Evolutionary conservation across 1,140 invertebrate species (phyloP), one percentile per base, ranked within the genome.

Genomic region (Arctopsyche grandis): DNA sequence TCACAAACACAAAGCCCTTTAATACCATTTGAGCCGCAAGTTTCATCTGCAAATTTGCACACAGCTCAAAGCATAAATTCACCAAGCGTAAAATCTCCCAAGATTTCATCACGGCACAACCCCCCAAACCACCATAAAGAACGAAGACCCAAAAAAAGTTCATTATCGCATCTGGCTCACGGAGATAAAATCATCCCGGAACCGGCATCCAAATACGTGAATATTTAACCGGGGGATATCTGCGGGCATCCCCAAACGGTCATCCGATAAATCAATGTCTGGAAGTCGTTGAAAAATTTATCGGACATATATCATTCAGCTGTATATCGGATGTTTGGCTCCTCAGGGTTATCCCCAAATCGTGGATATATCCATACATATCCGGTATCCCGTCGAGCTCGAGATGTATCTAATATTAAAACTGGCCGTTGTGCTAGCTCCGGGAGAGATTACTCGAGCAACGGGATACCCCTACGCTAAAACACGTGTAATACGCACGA

Each of bases 261-360:
- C 10, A 52, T 46, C 70, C 58, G 16, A 78, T 80, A 74, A 78
- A 80, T 80, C 79, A 80, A 74, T 70, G 79, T 80, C 79, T 38
- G 43, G 12, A 43, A 14, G 22, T 58, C 19, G 16, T 69, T 80
- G 79, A 80, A 80, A 80, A 78, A 80, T 80, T 80, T 63, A 80
- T 56, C 56, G 19, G 74, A 71, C 43, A 71, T 80, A 58, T 63
- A 77, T 71, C 79, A 80, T 80, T 80, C 69, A 80, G 14, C 16
- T 44, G 52, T 26, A 58, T n/a, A 21, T 58, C 52, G 52, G 21
- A 5, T 1, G 3, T 58, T 21, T 10, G 7, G 29, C 29, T 7
- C 52, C 3, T 10, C 3, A 4, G 52, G 52, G 19, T 4, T 56
- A 21, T 21, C 52, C 52, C 52, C 52, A 56, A n/a, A n/a, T 56